Evolutionary conservation across 2,888 invertebrate genomes (phyloP), one percentile per base, ranked within the genome.

Genomic region (Eulithis prunata): DNA sequence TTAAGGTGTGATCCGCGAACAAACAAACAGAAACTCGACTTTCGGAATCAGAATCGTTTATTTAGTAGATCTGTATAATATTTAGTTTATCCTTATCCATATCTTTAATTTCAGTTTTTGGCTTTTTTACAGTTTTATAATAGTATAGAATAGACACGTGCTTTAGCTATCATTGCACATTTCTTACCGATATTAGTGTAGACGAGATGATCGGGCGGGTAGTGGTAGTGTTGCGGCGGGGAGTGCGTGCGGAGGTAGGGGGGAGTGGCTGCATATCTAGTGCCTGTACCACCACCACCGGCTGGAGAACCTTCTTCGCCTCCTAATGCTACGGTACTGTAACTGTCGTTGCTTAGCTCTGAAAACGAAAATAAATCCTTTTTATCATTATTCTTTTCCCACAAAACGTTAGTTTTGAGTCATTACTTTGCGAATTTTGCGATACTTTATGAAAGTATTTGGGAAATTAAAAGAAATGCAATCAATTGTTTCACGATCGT

Each of bases 271-370:
- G 87, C 87, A 77, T 86, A 93, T 41, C 92, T 84, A 7, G 89
- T 78, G 87, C 82, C 95, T 94, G 84, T 96, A 94, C 91, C 76
- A 73, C 90, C 75, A 75, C 94, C 79, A 91, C 95, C 84, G 93
- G 88, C 92, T 8, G 93, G 92, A 11, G 97, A 96, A 55, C 96
- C 97, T 79, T 97, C 97, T 75, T 97, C 97, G 82, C 97, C 95
- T 6, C 96, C 96, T 93, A 97, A 94, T 82, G 97, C 97, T 71
- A 97, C 97, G 11, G 97, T 97, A 75, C 97, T 97, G 87, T 97
- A 98, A 90, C 97, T 97, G 86, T 98, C 97, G 89, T 97, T 97
- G 87, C 96, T 96, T 75, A 97, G 91, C 92, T 97, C 97, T 97
- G 92, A 49, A 66, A 62, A 60, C 7, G 13, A 54, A 66, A 45